These are phyloP conservation scores for Malurus melanocephalus DNA, from an alignment of 2,113 vertebrate species.

Conservation along the genomic window DNA sequence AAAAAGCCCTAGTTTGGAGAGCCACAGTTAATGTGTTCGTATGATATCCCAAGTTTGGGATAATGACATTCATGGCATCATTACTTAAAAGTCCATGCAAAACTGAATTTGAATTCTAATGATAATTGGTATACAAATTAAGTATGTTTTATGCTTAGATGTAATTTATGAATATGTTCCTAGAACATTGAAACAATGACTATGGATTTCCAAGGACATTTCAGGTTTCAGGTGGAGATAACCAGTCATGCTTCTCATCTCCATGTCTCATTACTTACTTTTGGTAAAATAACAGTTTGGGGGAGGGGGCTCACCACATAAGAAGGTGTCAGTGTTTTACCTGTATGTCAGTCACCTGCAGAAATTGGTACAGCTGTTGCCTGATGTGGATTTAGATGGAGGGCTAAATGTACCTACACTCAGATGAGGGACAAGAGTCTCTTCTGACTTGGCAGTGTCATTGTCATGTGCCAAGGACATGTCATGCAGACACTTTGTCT, in stretches of 20 bases:
- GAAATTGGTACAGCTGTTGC: not conserved
- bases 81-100: not conserved
- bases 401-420: not conserved
- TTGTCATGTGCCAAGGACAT: accelerated
- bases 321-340: not conserved
- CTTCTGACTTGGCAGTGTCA: not conserved
- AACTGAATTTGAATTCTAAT: not conserved
- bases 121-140: not conserved
- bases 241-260: not conserved
- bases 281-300: not conserved
- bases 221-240: not conserved
- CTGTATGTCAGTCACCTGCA: not conserved
- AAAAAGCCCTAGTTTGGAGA: not conserved
- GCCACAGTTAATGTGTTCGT: not conserved
- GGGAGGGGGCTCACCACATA: not conserved
- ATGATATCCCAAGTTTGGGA: not conserved
- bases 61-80: not conserved
- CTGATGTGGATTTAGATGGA: not conserved
- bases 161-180: not conserved
- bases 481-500: not conserved
- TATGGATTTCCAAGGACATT: not conserved
- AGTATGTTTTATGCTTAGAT: not conserved
- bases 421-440: not conserved
- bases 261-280: not conserved
- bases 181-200: not conserved